These are phyloP conservation scores for Tetranychus piercei DNA, from an alignment of 2,888 invertebrate species.

Conservation along the genomic window DNA sequence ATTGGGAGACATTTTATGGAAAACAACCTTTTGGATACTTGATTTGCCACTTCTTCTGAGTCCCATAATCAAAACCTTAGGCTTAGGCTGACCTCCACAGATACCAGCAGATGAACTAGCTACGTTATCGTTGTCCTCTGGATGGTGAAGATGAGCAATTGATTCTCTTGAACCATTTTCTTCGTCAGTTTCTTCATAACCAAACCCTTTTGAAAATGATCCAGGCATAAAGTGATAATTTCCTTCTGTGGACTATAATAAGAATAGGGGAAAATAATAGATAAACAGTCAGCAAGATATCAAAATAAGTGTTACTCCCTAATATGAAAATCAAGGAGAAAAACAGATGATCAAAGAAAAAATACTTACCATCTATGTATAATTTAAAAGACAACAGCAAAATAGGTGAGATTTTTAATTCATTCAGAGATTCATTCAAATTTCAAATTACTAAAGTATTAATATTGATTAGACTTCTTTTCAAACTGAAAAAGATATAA, in stretches of 20 bases:
- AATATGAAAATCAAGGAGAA: too few species aligned
- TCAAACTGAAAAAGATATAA: neutral
- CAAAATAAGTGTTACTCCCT: too few species aligned
- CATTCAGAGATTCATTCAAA: neutral
- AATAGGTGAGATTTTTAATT: too few species aligned
- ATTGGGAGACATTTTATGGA: constrained; percentile 99
- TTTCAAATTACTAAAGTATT: neutral
- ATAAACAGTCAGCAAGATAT: too few species aligned
- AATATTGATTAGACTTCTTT: neutral
- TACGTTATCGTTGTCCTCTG: neutral
- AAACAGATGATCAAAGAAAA: too few species aligned
- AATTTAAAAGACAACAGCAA: too few species aligned
- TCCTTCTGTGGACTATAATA: neutral
- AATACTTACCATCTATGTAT: too few species aligned
- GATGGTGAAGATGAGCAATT: neutral
- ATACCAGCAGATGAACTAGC: neutral
- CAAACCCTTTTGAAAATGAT: constrained; percentile 9
- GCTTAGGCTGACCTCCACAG: constrained; percentile 31
- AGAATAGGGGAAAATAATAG: too few species aligned
- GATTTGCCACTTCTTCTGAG: constrained; percentile 91
- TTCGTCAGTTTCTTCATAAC: neutral
- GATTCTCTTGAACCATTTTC: neutral
- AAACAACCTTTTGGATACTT: constrained; percentile 99
- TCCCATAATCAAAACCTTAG: constrained; percentile 84
- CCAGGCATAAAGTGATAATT: neutral